Evolutionary conservation across 1,140 invertebrate genomes (phyloP), one percentile per base, ranked within the genome.

Genomic region (Drosophila persimilis): DNA sequence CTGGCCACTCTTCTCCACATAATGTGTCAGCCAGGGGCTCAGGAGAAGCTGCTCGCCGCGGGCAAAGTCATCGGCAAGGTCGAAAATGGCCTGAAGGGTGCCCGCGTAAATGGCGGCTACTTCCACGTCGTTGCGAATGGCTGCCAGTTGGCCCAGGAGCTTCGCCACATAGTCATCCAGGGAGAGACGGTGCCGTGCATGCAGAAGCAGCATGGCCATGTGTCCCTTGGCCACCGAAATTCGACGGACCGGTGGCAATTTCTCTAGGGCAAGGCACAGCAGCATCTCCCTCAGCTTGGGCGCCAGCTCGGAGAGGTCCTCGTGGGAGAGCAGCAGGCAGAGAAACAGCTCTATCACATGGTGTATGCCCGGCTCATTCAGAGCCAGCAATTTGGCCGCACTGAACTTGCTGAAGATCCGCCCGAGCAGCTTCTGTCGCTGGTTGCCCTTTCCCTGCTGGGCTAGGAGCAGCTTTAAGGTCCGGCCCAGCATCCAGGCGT

Each of bases 351-450:
- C 85, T 9, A 90, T 88, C 2, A 91, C 70, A 67, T 91, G 91
- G 46, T 91, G 91, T 24, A 91, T 91, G 2, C 91, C 91, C 1
- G 66, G 69, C 50, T 91, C 91, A 39, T 90, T 91, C 0, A 91
- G 62, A 0, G 90, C 79, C 44, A 91, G 50, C 26, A 91, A 53
- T 29, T 91, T 91, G n/a, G 88, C 72, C 1, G 76, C 63, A 56
- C 84, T 90, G 35, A 91, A 91, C 46, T 91, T 91, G 43, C 89
- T 84, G 44, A 90, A 91, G 51, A 91, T 91, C n/a, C 91, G 90
- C 6, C 91, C 90, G 17, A 91, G 41, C 6, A 91, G 53, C 51
- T 91, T 91, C 47, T 90, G 81, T 0, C 58, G 60, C 45, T 90
- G 90, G 59, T 75, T 79, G n/a, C 62, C 50, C 3, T 48, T 50